Evolutionary conservation across 1,140 invertebrate species (phyloP).

Genomic region (Drosophila kikkawai): DNA sequence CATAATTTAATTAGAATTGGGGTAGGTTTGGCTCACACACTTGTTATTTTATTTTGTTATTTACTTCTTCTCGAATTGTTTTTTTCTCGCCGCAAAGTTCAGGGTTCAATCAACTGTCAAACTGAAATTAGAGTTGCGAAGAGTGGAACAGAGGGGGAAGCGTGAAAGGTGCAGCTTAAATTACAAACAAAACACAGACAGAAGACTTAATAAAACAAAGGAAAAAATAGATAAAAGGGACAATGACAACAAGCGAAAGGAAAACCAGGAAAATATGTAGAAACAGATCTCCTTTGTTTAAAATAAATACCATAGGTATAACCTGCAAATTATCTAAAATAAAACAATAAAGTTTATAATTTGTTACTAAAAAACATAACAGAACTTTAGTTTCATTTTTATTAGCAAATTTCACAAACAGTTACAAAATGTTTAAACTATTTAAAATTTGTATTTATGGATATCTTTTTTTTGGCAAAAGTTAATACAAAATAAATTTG

Average conservation of each 20-base stretch:
- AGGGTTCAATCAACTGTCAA: conserved; percentile 70
- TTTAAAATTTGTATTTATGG: too few species aligned
- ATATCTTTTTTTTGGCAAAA: neutral
- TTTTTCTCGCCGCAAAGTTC: conserved; percentile 48
- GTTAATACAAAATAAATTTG: neutral
- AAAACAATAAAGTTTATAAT: neutral
- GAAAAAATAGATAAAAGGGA: conserved; percentile 2
- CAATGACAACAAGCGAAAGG: neutral
- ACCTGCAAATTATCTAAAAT: neutral
- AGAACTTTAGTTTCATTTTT: neutral
- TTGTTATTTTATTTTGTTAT: conserved; percentile 21
- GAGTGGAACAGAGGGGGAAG: neutral
- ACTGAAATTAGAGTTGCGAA: conserved; percentile 54
- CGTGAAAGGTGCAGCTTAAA: conserved; percentile 37
- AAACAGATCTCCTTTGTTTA: neutral
- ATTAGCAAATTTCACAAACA: neutral
- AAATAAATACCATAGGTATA: neutral
- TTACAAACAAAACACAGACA: conserved; percentile 41
- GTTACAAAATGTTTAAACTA: too few species aligned
- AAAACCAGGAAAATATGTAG: neutral
- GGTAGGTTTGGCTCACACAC: conserved; percentile 43
- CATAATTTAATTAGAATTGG: conserved; percentile 70
- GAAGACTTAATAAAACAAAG: conserved; percentile 3
- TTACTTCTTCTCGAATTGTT: conserved; percentile 23
- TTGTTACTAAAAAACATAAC: neutral